These are phyloP conservation scores for Marronus borbonicus DNA, from an alignment of 2,888 invertebrate genomes.

Conservation along the genomic window DNA sequence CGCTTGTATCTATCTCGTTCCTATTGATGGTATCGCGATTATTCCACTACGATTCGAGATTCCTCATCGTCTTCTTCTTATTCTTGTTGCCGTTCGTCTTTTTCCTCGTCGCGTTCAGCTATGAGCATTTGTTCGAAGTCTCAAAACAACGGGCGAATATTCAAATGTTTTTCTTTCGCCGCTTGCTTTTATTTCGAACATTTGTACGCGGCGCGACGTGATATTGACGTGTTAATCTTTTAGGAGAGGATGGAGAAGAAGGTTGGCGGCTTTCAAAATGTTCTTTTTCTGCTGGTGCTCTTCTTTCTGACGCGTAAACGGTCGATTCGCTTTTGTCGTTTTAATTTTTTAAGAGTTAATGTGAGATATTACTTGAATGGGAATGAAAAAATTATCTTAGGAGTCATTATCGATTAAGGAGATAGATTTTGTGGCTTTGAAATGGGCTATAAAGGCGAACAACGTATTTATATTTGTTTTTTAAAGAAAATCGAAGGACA, in stretches of 20 bases:
- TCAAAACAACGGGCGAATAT: conserved; percentile 56
- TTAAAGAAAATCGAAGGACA: too few relatives aligned
- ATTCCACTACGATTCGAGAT: conserved; percentile 5
- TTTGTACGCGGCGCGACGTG: conserved; percentile 57
- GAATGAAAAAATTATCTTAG: background rate
- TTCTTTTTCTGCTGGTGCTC: background rate
- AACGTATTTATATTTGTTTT: background rate
- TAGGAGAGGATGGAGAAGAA: conserved; percentile 23
- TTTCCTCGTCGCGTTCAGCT: conserved; percentile 28
- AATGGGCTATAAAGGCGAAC: too few relatives aligned
- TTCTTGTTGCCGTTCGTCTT: background rate
- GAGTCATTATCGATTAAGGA: conserved; percentile 9
- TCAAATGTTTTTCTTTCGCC: conserved; percentile 54
- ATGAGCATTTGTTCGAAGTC: conserved; percentile 42
- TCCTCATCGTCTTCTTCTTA: conserved; percentile 18
- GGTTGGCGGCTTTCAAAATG: conserved; percentile 47
- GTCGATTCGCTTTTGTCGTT: background rate
- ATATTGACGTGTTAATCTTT: conserved; percentile 60
- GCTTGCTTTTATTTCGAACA: conserved; percentile 58
- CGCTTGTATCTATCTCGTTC: background rate
- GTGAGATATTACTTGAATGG: background rate
- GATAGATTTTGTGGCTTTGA: background rate
- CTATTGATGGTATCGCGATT: conserved; percentile 7
- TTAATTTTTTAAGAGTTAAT: background rate
- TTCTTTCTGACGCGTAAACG: background rate